Evolutionary conservation across 2,113 vertebrate species (phyloP), one percentile per base, ranked within the genome.

Genomic region (Ammodytes marinus): DNA sequence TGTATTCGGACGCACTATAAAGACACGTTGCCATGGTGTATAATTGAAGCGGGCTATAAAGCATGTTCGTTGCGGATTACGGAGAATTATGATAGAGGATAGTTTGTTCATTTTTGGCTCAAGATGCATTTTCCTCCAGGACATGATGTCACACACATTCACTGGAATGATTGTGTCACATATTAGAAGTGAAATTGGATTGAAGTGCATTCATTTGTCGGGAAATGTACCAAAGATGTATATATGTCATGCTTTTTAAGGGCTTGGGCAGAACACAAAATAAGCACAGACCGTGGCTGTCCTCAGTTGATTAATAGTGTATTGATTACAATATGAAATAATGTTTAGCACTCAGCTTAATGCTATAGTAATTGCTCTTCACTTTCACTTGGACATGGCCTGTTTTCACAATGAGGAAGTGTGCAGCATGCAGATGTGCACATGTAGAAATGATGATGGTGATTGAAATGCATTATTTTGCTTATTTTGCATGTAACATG

Each of bases 1-100:
- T 40, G 19, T 37, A 55, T 69, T 67, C 47, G 78, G 45, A 63
- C 27, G 27, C 47, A 35, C 17, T 19, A 57, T 27, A 40, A 69
- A 54, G 2, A n/a, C 13, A 49, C 59, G 54, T 55, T 45, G 59
- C 42, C 27, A 27, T 27, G 27, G 27, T 45, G 4, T 43, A 13
- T 37, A 63, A 40, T 14, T 64, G 35, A 73, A 50, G 42, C 54
- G 19, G 69, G 7, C 2, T 4, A 4, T 17, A 12, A 39, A 40
- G 1, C 3, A 17, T 43, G 39, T 45, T 55, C 19, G 45, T 13
- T n/a, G 1, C 3, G n/a, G n/a, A 43, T 67, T 45, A 46, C 19
- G 47, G 6, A 37, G 47, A 14, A 42, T 50, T 50, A 35, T 8
- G 6, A 45, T 17, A 27, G 47, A 53, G 49, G 35, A 10, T 50